Evolutionary conservation across 2,113 vertebrate species (phyloP).

Genomic region (Cynocephalus volans): DNA sequence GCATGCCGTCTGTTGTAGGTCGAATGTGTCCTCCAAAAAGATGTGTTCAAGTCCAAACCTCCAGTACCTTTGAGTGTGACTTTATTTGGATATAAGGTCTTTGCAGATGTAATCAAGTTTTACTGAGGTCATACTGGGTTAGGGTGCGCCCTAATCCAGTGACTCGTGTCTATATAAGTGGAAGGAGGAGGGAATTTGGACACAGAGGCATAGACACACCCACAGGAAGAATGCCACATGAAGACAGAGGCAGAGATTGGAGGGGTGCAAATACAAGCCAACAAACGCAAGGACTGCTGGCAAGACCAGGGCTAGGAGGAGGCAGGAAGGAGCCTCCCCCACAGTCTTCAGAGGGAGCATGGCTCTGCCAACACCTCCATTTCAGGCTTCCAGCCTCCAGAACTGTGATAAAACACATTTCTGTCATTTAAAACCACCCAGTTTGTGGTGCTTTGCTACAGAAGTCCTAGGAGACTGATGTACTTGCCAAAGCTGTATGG

Average conservation of each 20-base stretch:
- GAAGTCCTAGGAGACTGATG: background rate
- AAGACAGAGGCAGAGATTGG: background rate
- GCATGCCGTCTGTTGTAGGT: background rate
- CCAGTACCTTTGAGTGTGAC: background rate
- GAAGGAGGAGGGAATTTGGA: background rate
- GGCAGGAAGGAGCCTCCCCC: background rate
- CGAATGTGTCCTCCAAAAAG: background rate
- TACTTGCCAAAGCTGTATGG: background rate
- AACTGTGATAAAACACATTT: background rate
- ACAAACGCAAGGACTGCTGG: background rate
- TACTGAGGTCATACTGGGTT: background rate
- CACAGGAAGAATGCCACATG: rapidly evolving
- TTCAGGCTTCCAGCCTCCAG: background rate
- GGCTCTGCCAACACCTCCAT: background rate
- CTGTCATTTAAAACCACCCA: background rate
- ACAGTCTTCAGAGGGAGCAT: background rate
- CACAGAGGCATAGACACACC: background rate
- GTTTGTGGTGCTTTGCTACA: background rate
- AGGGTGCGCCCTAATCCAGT: background rate
- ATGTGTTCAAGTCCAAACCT: background rate
- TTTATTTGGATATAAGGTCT: background rate
- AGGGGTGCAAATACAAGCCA: background rate
- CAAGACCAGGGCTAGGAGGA: background rate
- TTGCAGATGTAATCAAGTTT: background rate
- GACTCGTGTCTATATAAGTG: background rate